These are phyloP conservation scores for Sebastes kiyomatsui DNA, from an alignment of 2,797 vertebrate species.

Conservation along the genomic window DNA sequence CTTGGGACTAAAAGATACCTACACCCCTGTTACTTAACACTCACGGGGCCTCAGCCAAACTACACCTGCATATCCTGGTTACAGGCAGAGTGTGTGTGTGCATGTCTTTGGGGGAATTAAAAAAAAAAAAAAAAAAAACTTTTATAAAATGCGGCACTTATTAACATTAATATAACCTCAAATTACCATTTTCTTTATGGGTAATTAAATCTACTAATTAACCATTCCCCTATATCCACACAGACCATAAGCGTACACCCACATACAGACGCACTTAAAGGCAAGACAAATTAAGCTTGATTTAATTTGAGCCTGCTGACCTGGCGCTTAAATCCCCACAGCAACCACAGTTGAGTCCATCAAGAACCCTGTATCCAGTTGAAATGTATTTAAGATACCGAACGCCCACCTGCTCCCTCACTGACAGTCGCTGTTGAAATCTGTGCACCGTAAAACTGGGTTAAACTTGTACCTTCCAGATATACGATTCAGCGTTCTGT, in stretches of 20 bases:
- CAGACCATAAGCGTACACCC: conserved; percentile 2
- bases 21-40: conserved; percentile 74
- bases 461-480: neutral
- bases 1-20: conserved; percentile 51
- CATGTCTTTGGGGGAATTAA: conserved; percentile 13
- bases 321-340: conserved; percentile 51
- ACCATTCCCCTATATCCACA: conserved; percentile 10
- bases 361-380: neutral
- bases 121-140: neutral
- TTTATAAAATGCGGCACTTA: neutral
- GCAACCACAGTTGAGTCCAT: conserved; percentile 29
- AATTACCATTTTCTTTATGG: conserved; percentile 40
- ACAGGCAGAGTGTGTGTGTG: conserved; percentile 33
- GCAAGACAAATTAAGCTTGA: conserved; percentile 49
- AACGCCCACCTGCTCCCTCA: conserved; percentile 14
- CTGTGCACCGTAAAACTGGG: neutral
- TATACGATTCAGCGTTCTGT: neutral
- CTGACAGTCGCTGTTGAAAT: neutral
- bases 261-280: conserved; percentile 34
- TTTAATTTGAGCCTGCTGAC: conserved; percentile 58
- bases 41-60: conserved; percentile 53
- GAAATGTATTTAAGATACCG: conserved; percentile 34
- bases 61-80: conserved; percentile 55
- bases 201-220: conserved; percentile 59
- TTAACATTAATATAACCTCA: conserved; percentile 48